Evolutionary conservation across 1,140 invertebrate species (phyloP).

Genomic region (Dendrolimus kikuchii): DNA sequence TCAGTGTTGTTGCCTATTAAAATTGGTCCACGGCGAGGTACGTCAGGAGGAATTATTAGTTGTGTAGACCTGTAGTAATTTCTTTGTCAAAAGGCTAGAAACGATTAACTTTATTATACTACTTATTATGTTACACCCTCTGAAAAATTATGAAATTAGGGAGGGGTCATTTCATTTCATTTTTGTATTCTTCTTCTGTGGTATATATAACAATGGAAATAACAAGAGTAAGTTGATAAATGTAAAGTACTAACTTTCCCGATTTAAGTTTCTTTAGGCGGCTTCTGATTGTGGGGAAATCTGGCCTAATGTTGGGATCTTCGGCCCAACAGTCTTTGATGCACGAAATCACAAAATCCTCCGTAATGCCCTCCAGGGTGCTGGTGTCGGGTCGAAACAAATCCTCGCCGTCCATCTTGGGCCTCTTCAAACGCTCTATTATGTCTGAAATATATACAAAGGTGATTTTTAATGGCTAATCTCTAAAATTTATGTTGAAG

Average conservation of each 20-base stretch:
- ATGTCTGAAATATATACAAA: slow-evolving; percentile 75
- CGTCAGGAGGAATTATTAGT: no score
- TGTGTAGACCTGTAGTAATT: no score
- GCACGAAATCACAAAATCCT: slow-evolving; percentile 83
- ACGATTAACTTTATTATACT: no score
- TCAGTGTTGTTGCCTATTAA: no score
- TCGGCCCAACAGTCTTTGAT: slow-evolving; percentile 93
- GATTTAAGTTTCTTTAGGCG: slow-evolving; percentile 90
- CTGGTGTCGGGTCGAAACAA: slow-evolving; percentile 85
- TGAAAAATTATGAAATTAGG: no score
- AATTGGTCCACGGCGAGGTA: no score
- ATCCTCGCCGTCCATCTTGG: slow-evolving; percentile 75
- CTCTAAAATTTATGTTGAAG: background rate
- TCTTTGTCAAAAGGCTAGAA: no score
- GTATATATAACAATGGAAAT: no score
- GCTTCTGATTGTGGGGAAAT: slow-evolving; percentile 84
- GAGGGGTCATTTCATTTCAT: no score
- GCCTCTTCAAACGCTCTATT: slow-evolving; percentile 83
- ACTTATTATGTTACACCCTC: no score
- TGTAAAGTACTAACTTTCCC: slow-evolving; percentile 77
- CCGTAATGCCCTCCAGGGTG: slow-evolving; percentile 77
- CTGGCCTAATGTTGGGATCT: slow-evolving; percentile 83
- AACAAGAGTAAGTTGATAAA: background rate
- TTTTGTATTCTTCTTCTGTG: no score
- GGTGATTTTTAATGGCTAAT: background rate